phyloP scores from a whole-genome alignment of 2,797 vertebrate species.

The Catharus ustulatus region DNA sequence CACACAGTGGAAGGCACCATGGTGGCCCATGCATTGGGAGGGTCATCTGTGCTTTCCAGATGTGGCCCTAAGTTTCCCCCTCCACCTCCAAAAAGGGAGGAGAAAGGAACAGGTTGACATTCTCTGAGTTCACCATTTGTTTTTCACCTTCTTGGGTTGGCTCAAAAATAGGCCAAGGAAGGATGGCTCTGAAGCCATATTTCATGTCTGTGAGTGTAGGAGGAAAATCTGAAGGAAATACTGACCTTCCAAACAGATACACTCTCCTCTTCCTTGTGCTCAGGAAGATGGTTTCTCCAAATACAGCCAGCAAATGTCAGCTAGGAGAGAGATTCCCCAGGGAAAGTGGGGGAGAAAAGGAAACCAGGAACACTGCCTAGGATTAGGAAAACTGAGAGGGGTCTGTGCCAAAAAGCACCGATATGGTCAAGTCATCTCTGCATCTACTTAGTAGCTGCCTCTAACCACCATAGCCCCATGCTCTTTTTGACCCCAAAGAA shows the following conservation, averaged over 20 bases:
- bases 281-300: not conserved
- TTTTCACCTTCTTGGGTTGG: not conserved
- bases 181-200: not conserved
- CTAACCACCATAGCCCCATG: not conserved
- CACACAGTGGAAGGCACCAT: not conserved
- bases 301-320: not conserved
- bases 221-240: constrained; percentile 23
- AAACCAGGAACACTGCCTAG: not conserved
- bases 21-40: not conserved
- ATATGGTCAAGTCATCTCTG: not conserved
- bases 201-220: not conserved
- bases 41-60: not conserved
- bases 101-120: not conserved
- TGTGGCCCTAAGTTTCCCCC: not conserved
- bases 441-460: constrained; percentile 29
- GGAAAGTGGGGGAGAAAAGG: not conserved
- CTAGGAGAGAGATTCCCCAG: not conserved
- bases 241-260: not conserved
- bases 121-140: not conserved
- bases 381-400: not conserved
- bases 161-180: not conserved
- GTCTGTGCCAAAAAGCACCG: constrained; percentile 31
- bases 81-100: constrained; percentile 6
- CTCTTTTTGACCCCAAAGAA: constrained; percentile 32
- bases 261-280: not conserved